A percentile compares a stretch with the other conserved stretches of the same genome.
Evolutionary conservation across 2,888 invertebrate species (phyloP).

Genomic region (Pachymerium ferrugineum): DNA sequence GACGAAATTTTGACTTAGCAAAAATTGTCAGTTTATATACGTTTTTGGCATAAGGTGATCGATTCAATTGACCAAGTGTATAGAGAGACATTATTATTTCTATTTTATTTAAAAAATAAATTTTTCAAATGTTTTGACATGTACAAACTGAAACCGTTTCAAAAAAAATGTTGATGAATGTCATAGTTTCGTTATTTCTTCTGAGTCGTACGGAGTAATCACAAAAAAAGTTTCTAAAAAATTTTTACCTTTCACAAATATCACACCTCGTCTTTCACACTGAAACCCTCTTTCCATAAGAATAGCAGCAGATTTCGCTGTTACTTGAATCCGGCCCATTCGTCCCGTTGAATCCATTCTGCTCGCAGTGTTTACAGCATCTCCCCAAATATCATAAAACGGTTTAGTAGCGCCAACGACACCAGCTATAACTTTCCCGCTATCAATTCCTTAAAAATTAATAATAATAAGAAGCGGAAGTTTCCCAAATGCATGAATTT

Average conservation of each 20-base stretch:
- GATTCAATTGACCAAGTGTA: too few species aligned
- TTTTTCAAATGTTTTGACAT: too few species aligned
- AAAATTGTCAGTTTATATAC: too few species aligned
- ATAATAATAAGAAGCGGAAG: too few species aligned
- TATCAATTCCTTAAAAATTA: slow-evolving; percentile 67
- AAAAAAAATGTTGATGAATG: not conserved
- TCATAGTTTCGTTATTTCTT: slow-evolving; percentile 21
- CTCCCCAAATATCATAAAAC: slow-evolving; percentile 94
- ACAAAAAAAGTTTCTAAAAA: slow-evolving; percentile 47
- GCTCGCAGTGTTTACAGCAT: slow-evolving; percentile 93
- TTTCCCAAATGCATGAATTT: slow-evolving; percentile 41
- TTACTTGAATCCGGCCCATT: slow-evolving; percentile 66
- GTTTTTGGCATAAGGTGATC: too few species aligned
- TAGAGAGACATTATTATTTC: too few species aligned
- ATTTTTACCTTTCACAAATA: slow-evolving; percentile 52
- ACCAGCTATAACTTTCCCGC: slow-evolving; percentile 86
- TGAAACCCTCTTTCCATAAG: slow-evolving; percentile 46
- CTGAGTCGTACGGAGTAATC: slow-evolving; percentile 3
- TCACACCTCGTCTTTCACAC: slow-evolving; percentile 50
- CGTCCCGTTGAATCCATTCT: slow-evolving; percentile 90
- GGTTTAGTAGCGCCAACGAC: slow-evolving; percentile 92
- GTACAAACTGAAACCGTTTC: not conserved
- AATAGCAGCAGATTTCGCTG: slow-evolving; percentile 48
- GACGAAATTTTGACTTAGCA: too few species aligned
- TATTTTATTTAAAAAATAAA: too few species aligned